Percentiles rank a stretch among this genome's conserved stretches.
Evolutionary conservation across 2,797 vertebrate genomes (phyloP).

Genomic region (Natrix natrix): DNA sequence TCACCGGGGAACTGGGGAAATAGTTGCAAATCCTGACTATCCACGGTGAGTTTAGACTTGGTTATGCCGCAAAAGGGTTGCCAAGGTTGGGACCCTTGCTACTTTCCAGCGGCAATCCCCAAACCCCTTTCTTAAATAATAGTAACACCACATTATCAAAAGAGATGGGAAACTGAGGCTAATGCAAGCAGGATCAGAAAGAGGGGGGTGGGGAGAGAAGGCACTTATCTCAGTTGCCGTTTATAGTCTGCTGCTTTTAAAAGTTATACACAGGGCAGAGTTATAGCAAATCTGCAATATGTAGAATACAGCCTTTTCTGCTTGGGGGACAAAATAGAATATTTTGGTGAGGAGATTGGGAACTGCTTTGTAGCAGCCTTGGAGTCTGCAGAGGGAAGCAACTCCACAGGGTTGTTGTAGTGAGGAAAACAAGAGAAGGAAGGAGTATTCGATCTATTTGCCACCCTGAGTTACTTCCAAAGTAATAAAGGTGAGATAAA

Average conservation of each 20-base stretch:
- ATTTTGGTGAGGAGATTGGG: not conserved
- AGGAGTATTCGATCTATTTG: not conserved
- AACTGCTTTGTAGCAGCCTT: not conserved
- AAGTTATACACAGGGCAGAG: not conserved
- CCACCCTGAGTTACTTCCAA: not conserved
- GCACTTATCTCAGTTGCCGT: not conserved
- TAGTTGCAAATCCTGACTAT: not conserved
- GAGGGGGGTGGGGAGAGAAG: accelerated
- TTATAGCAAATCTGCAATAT: not conserved
- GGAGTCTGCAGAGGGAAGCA: not conserved
- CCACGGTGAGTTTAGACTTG: not conserved
- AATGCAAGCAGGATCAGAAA: not conserved
- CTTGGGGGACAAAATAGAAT: not conserved
- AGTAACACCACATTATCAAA: not conserved
- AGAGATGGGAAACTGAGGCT: not conserved
- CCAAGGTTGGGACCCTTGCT: not conserved
- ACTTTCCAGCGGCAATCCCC: not conserved
- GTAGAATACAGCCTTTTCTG: not conserved
- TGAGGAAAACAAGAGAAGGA: not conserved
- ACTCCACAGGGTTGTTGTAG: not conserved
- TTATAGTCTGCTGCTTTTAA: not conserved
- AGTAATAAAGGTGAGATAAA: not conserved
- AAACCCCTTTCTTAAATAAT: not conserved
- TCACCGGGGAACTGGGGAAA: too few relatives aligned
- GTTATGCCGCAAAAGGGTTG: not conserved